Evolutionary conservation across 2,113 vertebrate species (phyloP).

Genomic region (Proteles cristata): DNA sequence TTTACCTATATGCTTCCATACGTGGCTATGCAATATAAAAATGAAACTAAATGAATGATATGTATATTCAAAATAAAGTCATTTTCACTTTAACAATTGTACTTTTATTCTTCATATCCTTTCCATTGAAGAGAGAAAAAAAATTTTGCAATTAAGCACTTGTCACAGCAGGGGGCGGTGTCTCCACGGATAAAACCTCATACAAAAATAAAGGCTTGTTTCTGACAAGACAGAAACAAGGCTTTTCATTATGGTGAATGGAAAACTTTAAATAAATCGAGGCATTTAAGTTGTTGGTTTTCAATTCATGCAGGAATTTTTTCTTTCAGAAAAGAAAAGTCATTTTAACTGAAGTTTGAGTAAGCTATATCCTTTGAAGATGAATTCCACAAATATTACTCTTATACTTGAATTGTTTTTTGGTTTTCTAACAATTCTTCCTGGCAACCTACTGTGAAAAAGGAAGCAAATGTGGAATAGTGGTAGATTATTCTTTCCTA

Average conservation of each 20-base stretch:
- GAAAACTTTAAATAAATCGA: constrained; percentile 18
- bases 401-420: background rate
- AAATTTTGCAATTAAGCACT: constrained; percentile 47
- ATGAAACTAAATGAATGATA: constrained; percentile 57
- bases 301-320: background rate
- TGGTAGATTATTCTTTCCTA: background rate
- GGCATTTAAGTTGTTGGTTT: background rate
- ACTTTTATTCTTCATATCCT: constrained; percentile 30
- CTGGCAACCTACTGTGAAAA: background rate
- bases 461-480: background rate
- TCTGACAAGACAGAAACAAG: background rate
- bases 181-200: constrained; percentile 66
- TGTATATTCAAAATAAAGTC: constrained; percentile 82
- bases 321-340: background rate
- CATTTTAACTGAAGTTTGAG: constrained; percentile 21
- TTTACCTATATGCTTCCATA: constrained; percentile 39
- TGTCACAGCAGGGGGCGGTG: constrained; percentile 68
- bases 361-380: background rate
- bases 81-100: constrained; percentile 60
- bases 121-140: background rate
- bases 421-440: constrained; percentile 4
- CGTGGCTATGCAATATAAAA: constrained; percentile 66
- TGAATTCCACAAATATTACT: background rate
- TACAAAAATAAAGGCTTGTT: background rate
- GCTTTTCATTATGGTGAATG: background rate